These are phyloP conservation scores for Pomatostomus ruficeps DNA, from an alignment of 2,113 vertebrate genomes.

Conservation along the genomic window DNA sequence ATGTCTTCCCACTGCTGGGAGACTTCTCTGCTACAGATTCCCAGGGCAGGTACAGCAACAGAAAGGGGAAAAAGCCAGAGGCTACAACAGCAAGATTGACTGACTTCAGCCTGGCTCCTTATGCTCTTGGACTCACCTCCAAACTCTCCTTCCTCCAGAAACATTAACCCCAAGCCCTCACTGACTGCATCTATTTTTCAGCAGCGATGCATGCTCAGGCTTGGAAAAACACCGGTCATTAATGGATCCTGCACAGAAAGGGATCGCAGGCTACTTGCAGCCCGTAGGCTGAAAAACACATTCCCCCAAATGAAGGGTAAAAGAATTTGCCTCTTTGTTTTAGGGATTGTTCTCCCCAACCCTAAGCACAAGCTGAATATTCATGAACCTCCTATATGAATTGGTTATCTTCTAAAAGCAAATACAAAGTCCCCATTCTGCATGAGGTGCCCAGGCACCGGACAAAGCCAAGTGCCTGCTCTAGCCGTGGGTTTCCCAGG, in stretches of 20 bases:
- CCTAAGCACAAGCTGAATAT: constrained; percentile 30
- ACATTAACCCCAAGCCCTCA: not conserved
- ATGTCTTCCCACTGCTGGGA: not conserved
- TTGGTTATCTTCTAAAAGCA: constrained; percentile 34
- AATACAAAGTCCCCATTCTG: constrained; percentile 39
- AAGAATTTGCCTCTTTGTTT: constrained; percentile 56
- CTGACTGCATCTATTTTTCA: not conserved
- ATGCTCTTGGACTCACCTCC: not conserved
- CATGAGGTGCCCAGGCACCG: not conserved
- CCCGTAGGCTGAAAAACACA: not conserved
- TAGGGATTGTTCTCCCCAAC: not conserved
- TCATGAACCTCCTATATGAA: constrained; percentile 41
- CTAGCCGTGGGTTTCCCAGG: constrained; percentile 51
- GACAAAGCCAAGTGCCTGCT: constrained; percentile 29
- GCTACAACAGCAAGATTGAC: not conserved
- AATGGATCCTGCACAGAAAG: not conserved
- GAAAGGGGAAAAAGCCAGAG: not conserved
- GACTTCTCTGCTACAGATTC: not conserved
- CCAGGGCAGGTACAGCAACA: not conserved
- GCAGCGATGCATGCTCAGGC: not conserved
- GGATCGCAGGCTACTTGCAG: not conserved
- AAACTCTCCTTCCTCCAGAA: constrained; percentile 4
- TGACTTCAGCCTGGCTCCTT: not conserved
- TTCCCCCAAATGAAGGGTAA: constrained; percentile 6
- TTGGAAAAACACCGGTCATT: not conserved